These are phyloP conservation scores for Aldabrachelys gigantea DNA, from an alignment of 2,113 vertebrate species.

Conservation along the genomic window DNA sequence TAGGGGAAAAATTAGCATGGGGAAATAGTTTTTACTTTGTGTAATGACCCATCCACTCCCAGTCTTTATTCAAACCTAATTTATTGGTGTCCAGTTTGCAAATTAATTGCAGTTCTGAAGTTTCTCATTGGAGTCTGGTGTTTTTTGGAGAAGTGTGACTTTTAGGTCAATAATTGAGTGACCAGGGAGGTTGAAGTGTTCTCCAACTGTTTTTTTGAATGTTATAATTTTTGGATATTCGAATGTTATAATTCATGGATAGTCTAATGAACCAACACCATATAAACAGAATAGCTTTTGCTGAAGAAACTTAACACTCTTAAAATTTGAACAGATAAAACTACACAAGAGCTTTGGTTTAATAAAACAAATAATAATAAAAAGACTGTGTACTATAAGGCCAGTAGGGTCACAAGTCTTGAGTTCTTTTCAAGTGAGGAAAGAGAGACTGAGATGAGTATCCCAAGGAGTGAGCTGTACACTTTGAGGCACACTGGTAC, in stretches of 20 bases:
- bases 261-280: neutral
- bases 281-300: neutral
- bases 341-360: neutral
- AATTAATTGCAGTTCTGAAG: too few relatives aligned
- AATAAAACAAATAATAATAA: neutral
- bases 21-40: too few relatives aligned
- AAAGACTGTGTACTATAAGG: neutral
- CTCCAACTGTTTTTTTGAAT: too few relatives aligned
- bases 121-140: too few relatives aligned
- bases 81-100: too few relatives aligned
- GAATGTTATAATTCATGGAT: neutral
- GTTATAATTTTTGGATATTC: too few relatives aligned
- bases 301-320: neutral
- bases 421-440: neutral
- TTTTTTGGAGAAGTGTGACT: too few relatives aligned
- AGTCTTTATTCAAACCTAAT: too few relatives aligned
- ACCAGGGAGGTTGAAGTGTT: too few relatives aligned
- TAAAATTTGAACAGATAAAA: neutral
- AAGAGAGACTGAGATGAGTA: neutral
- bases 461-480: neutral
- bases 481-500: neutral
- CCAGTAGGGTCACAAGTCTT: neutral
- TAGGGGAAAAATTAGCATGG: too few relatives aligned
- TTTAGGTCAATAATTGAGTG: too few relatives aligned
- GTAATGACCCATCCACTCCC: too few relatives aligned